phyloP scores from a whole-genome alignment of 2,797 vertebrate species.

The Trematomus bernacchii region DNA sequence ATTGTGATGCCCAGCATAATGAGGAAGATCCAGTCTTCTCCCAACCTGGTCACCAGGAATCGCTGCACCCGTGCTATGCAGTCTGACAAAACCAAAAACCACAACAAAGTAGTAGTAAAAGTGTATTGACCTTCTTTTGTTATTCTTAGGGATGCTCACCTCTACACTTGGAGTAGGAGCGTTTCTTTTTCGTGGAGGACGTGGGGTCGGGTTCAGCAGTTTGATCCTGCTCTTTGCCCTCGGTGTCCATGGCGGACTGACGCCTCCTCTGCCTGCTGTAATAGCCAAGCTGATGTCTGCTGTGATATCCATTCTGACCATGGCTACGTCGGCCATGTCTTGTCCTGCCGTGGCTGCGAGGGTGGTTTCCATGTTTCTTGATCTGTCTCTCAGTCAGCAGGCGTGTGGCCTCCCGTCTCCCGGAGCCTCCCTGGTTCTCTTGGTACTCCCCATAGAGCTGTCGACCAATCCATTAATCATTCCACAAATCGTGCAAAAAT shows the following conservation, averaged over 20 bases:
- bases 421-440: slow-evolving; percentile 85
- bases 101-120: background rate
- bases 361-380: slow-evolving; percentile 71
- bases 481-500: background rate
- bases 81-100: slow-evolving; percentile 75
- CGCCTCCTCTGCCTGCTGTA: slow-evolving; percentile 55
- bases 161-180: slow-evolving; percentile 91
- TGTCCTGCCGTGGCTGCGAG: slow-evolving; percentile 44
- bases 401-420: slow-evolving; percentile 86
- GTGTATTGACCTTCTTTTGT: rapidly evolving
- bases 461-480: slow-evolving; percentile 2
- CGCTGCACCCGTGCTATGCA: slow-evolving; percentile 87
- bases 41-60: slow-evolving; percentile 89
- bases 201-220: slow-evolving; percentile 50
- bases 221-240: slow-evolving; percentile 8
- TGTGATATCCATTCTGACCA: slow-evolving; percentile 61
- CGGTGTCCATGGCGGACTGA: slow-evolving; percentile 54
- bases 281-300: slow-evolving; percentile 53
- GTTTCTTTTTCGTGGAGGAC: slow-evolving; percentile 78
- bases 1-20: slow-evolving; percentile 93
- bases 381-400: slow-evolving; percentile 84
- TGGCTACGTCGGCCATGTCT: slow-evolving; percentile 61
- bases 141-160: slow-evolving; percentile 75
- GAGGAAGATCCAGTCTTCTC: slow-evolving; percentile 97
- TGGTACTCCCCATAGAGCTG: slow-evolving; percentile 94